Evolutionary conservation across 2,797 vertebrate species (phyloP).

Genomic region (Sebastes reedi): DNA sequence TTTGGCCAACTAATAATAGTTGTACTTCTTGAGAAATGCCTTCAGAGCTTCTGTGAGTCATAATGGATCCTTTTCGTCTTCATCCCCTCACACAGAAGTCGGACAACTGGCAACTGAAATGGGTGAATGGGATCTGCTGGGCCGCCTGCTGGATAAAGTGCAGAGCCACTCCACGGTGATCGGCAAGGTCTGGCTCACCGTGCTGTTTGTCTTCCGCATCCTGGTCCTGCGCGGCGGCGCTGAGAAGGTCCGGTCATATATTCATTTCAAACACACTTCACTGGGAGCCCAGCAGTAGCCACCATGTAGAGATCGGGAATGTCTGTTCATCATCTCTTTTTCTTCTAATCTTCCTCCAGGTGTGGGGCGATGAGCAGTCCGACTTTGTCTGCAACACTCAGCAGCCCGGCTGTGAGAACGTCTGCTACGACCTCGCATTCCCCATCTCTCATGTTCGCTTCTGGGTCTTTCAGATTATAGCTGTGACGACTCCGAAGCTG

Average conservation of each 20-base stretch:
- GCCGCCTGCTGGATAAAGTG: constrained; percentile 94
- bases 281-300: neutral
- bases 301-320: neutral
- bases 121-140: constrained; percentile 95
- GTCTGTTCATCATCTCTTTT: neutral
- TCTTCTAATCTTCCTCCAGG: constrained; percentile 38
- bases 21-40: neutral
- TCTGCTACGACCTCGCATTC: constrained; percentile 94
- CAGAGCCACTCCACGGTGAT: constrained; percentile 93
- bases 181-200: constrained; percentile 96
- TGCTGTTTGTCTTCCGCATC: constrained; percentile 96
- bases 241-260: constrained; percentile 79
- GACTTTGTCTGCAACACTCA: constrained; percentile 94
- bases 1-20: neutral
- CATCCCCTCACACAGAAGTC: constrained; percentile 1
- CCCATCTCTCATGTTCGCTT: constrained; percentile 96
- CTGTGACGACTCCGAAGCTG: constrained; percentile 81
- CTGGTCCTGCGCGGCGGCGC: constrained; percentile 90
- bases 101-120: constrained; percentile 73
- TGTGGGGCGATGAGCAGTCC: constrained; percentile 96
- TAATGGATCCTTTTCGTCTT: neutral
- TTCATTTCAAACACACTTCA: neutral
- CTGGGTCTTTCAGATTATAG: constrained; percentile 96
- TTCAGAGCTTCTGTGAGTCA: neutral
- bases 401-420: constrained; percentile 94